Evolutionary conservation across 2,888 invertebrate genomes (phyloP).

Genomic region (Chironomus riparius): DNA sequence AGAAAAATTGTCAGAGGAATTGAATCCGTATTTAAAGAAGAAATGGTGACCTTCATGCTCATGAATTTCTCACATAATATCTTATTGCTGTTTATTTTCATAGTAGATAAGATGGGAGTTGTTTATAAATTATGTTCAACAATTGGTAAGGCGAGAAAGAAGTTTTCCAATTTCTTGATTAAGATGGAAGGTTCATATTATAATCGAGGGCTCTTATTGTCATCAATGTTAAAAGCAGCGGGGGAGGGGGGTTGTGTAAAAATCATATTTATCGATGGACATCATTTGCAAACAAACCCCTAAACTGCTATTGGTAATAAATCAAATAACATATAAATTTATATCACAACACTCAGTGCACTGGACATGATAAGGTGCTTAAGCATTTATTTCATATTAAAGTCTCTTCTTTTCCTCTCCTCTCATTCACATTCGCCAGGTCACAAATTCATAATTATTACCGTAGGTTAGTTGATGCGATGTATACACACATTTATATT

Average conservation of each 20-base stretch:
- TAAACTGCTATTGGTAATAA: background rate
- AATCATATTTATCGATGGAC: too few species aligned
- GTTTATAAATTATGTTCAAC: too few species aligned
- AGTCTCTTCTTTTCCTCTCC: background rate
- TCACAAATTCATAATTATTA: conserved; percentile 9
- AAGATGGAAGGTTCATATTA: too few species aligned
- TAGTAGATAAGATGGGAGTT: too few species aligned
- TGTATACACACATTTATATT: background rate
- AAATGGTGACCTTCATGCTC: background rate
- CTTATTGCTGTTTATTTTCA: background rate
- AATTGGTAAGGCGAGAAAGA: too few species aligned
- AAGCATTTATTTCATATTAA: background rate
- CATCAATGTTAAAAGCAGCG: too few species aligned
- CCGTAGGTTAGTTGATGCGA: conserved; percentile 18
- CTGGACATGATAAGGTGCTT: background rate
- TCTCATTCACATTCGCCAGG: background rate
- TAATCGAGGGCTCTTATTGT: too few species aligned
- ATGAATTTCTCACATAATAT: background rate
- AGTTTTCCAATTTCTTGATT: too few species aligned
- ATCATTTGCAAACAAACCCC: too few species aligned
- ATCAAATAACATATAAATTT: background rate
- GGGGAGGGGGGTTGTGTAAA: too few species aligned
- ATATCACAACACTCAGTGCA: background rate
- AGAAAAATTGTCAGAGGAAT: background rate
- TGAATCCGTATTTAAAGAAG: background rate